These are phyloP conservation scores for Teleiodes luculella DNA, from an alignment of 2,888 invertebrate genomes.

Conservation along the genomic window DNA sequence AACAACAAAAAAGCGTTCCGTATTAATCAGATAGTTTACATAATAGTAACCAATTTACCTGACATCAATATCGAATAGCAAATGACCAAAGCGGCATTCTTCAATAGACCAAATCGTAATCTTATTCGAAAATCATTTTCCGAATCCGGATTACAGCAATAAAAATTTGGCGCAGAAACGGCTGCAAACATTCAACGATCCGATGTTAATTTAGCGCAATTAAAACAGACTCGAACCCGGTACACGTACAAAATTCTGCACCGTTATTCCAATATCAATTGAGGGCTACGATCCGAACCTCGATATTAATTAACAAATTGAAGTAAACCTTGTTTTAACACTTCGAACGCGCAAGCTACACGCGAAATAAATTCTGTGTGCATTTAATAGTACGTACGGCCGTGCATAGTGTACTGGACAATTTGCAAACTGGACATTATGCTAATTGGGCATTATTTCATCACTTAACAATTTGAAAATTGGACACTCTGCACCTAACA, in stretches of 20 bases:
- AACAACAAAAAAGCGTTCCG: background rate
- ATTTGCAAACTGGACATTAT: no score
- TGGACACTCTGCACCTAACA: no score
- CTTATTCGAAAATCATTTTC: no score
- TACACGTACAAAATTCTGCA: background rate
- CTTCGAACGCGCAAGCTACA: background rate
- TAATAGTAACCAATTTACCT: background rate
- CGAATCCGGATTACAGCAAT: background rate
- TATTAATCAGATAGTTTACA: constrained; percentile 2
- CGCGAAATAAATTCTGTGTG: no score
- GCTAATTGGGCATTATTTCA: no score
- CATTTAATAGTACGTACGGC: no score
- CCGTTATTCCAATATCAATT: background rate
- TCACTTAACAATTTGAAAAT: no score
- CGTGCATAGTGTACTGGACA: no score
- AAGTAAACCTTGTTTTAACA: background rate
- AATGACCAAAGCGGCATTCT: background rate
- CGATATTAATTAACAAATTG: background rate
- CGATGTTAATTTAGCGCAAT: background rate
- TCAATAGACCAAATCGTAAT: background rate
- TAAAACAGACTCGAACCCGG: background rate
- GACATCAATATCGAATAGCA: constrained; percentile 1
- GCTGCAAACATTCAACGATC: background rate
- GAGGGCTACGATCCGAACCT: background rate
- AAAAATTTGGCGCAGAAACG: background rate